Evolutionary conservation across 2,113 vertebrate genomes (phyloP).

Genomic region (Brienomyrus brachyistius): DNA sequence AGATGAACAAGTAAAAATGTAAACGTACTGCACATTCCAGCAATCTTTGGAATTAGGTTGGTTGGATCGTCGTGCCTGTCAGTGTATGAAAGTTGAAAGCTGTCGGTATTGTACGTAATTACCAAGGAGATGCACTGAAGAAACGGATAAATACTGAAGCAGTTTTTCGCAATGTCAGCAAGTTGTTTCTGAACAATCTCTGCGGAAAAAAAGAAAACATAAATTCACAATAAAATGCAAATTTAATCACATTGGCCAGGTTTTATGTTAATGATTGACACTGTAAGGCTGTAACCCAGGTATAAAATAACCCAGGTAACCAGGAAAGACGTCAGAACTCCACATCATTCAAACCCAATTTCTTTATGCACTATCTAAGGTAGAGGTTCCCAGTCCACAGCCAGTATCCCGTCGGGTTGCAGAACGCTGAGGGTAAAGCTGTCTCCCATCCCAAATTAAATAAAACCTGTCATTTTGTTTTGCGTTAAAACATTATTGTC

Average conservation of each 20-base stretch:
- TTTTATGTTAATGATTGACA: background rate
- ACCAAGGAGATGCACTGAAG: slow-evolving; percentile 28
- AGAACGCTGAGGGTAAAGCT: too few species aligned
- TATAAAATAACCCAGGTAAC: background rate
- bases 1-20: background rate
- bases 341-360: background rate
- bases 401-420: too few species aligned
- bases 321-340: background rate
- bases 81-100: background rate
- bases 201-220: slow-evolving; percentile 12
- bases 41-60: background rate
- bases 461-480: background rate
- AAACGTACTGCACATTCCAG: background rate
- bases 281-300: background rate
- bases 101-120: background rate
- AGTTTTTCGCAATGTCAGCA: slow-evolving; percentile 15
- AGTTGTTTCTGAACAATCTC: slow-evolving; percentile 26
- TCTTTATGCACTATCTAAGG: too few species aligned
- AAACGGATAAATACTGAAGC: slow-evolving; percentile 25
- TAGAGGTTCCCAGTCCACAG: too few species aligned
- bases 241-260: background rate
- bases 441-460: too few species aligned
- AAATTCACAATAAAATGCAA: background rate
- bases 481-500: background rate
- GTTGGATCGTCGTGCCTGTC: background rate